Percentiles rank a stretch among this genome's conserved stretches.
Conservation (phyloP, 2,797 vertebrate genomes). For the Acanthopagrus latus region DNA sequence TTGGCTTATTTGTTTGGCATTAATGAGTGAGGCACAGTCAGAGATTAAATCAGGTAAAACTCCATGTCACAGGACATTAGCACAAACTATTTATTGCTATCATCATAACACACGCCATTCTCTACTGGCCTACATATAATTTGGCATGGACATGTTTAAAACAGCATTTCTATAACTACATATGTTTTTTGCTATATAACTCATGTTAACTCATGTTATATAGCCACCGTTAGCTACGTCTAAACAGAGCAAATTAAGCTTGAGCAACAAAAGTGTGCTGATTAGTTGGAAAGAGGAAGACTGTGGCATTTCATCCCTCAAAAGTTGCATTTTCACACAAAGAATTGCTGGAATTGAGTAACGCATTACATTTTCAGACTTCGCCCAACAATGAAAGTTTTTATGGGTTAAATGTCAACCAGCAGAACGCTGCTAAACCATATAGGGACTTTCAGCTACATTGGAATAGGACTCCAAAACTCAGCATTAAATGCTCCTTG, state of each 20-base stretch:
- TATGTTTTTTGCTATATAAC: no score
- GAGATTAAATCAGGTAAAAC: no score
- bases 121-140: no score
- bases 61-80: no score
- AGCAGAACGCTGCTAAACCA: constrained; percentile 8
- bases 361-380: neutral
- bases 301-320: neutral
- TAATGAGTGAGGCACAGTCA: no score
- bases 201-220: neutral
- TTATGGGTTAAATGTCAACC: constrained; percentile 3
- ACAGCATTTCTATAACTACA: no score
- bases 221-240: neutral
- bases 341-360: neutral
- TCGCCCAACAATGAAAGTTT: neutral
- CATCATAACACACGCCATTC: no score
- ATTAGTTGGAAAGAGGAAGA: neutral
- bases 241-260: neutral
- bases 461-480: constrained; percentile 26
- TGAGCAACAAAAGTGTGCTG: neutral
- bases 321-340: neutral
- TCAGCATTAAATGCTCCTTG: constrained; percentile 58
- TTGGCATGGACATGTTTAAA: no score
- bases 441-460: neutral
- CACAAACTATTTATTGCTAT: no score
- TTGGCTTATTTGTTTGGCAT: no score